phyloP scores from a whole-genome alignment of 1,140 invertebrate genomes.

The Mercenaria mercenaria region DNA sequence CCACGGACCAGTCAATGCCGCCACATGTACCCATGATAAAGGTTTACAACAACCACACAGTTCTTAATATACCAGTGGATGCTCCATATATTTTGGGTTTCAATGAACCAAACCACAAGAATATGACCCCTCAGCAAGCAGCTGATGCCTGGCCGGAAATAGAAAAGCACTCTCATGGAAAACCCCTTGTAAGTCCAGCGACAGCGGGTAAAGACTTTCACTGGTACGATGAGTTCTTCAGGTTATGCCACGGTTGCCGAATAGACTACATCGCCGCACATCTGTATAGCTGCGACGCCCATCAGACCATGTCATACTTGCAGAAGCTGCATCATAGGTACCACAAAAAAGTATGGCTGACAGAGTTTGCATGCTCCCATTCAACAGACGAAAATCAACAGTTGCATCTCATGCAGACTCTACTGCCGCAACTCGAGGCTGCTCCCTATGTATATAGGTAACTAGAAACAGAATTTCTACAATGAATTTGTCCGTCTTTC shows the following conservation, averaged over 20 bases:
- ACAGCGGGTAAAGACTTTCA: background rate
- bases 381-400: slow-evolving; percentile 51
- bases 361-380: slow-evolving; percentile 68
- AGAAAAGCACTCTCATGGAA: background rate
- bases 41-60: no score
- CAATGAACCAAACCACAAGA: slow-evolving; percentile 10
- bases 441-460: slow-evolving; percentile 63
- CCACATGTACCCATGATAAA: no score
- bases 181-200: slow-evolving; percentile 9
- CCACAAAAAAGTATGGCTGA: no score
- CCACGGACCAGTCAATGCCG: no score
- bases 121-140: slow-evolving; percentile 36
- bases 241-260: slow-evolving; percentile 56
- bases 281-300: no score
- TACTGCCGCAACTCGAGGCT: slow-evolving; percentile 67
- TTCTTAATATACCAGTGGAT: background rate
- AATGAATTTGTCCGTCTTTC: no score
- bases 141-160: slow-evolving; percentile 28
- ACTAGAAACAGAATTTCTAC: no score
- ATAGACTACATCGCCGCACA: no score
- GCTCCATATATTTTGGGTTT: background rate
- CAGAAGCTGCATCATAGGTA: slow-evolving; percentile 63
- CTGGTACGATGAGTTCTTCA: slow-evolving; percentile 72
- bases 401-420: slow-evolving; percentile 64
- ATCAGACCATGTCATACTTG: slow-evolving; percentile 69